Conservation (phyloP, 2,113 vertebrate species). For the Delphinapterus leucas region DNA sequence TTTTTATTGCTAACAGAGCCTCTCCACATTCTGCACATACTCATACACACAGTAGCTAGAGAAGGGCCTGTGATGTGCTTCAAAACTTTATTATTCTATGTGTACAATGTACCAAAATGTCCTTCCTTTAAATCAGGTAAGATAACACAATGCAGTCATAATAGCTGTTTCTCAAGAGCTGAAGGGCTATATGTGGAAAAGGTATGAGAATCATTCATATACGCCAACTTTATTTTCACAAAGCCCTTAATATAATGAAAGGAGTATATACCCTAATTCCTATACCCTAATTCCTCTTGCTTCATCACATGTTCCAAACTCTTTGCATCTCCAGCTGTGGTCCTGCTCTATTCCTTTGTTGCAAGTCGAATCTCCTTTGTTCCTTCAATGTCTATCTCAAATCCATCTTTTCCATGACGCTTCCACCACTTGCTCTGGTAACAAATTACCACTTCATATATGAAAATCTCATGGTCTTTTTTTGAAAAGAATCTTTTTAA, state of each 20-base stretch:
- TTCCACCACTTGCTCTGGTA: not conserved
- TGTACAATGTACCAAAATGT: not conserved
- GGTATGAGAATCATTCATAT: not conserved
- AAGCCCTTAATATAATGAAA: not conserved
- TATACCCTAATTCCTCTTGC: not conserved
- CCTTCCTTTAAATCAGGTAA: slow-evolving; percentile 7
- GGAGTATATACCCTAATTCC: not conserved
- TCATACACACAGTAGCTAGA: not conserved
- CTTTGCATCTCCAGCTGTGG: not conserved
- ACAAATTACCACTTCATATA: not conserved
- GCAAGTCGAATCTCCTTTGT: not conserved
- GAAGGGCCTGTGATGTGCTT: not conserved
- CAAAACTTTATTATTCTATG: not conserved
- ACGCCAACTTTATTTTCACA: not conserved
- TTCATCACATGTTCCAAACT: not conserved
- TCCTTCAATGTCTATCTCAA: not conserved
- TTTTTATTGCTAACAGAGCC: not conserved
- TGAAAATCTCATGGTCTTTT: not conserved
- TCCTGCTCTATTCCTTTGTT: not conserved
- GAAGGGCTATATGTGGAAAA: not conserved
- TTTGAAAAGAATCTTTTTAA: not conserved
- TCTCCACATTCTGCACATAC: not conserved
- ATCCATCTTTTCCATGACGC: not conserved
- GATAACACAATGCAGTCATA: not conserved
- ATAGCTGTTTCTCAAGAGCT: not conserved